A percentile compares a stretch with the other conserved stretches of the same genome.
phyloP scores from a whole-genome alignment of 2,113 vertebrate species.

The Sceloporus undulatus region DNA sequence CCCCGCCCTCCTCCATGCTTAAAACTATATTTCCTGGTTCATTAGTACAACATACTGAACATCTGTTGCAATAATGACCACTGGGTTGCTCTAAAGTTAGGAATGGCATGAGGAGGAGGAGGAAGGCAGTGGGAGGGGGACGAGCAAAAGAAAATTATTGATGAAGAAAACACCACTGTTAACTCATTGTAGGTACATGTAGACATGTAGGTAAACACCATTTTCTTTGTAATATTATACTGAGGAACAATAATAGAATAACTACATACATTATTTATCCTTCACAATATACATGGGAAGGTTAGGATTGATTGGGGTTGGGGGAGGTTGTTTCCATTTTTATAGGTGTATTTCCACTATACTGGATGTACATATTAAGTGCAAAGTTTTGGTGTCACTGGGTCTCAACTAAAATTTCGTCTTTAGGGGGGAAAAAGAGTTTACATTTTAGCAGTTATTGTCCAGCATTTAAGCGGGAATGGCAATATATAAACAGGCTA shows the following conservation, averaged over 20 bases:
- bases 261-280: constrained; percentile 61
- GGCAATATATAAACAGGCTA: constrained; percentile 70
- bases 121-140: not conserved
- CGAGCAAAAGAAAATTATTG: not conserved
- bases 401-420: constrained; percentile 68
- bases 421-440: constrained; percentile 71
- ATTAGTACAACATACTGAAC: constrained; percentile 60
- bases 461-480: constrained; percentile 73
- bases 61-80: constrained; percentile 53
- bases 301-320: constrained; percentile 46
- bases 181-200: constrained; percentile 50
- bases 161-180: constrained; percentile 53
- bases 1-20: constrained; percentile 32
- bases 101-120: not conserved
- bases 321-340: constrained; percentile 36
- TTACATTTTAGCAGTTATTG: constrained; percentile 77
- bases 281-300: constrained; percentile 64
- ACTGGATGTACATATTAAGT: constrained; percentile 80
- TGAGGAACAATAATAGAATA: constrained; percentile 67
- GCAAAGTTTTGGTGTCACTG: constrained; percentile 78
- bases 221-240: constrained; percentile 58
- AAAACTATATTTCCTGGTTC: constrained; percentile 68
- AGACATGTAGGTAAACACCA: constrained; percentile 67
- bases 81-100: constrained; percentile 31
- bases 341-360: constrained; percentile 71